These are phyloP conservation scores for Denticeps clupeoides DNA, from an alignment of 2,797 vertebrate species.

Conservation along the genomic window DNA sequence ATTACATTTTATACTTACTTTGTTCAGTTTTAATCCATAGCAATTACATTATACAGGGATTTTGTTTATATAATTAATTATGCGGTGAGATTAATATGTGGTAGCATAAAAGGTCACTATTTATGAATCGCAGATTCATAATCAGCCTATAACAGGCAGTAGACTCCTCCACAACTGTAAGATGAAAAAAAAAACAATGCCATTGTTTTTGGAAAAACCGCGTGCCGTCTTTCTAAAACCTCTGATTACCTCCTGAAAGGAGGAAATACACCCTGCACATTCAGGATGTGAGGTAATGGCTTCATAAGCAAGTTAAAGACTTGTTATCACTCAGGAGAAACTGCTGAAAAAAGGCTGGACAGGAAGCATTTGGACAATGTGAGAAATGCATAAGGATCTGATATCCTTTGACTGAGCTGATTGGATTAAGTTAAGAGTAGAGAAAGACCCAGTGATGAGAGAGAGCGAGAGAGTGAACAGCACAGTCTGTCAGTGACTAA, in stretches of 20 bases:
- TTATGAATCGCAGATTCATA: too few species aligned
- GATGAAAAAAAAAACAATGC: not conserved
- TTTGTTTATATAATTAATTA: too few species aligned
- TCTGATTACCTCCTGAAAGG: slow-evolving; percentile 12
- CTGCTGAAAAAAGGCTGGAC: slow-evolving; percentile 38
- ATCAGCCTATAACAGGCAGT: too few species aligned
- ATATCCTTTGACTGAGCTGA: slow-evolving; percentile 45
- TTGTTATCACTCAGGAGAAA: slow-evolving; percentile 41
- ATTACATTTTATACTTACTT: too few species aligned
- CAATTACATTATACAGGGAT: too few species aligned
- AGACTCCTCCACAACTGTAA: too few species aligned
- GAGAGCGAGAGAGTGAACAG: slow-evolving; percentile 14
- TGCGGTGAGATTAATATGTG: too few species aligned
- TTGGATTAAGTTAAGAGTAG: slow-evolving; percentile 42
- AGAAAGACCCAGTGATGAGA: slow-evolving; percentile 18
- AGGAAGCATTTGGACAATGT: slow-evolving; percentile 40
- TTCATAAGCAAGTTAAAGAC: slow-evolving; percentile 59
- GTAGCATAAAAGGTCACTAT: too few species aligned
- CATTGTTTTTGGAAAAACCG: not conserved
- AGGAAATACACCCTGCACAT: slow-evolving; percentile 31
- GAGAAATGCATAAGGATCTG: slow-evolving; percentile 49
- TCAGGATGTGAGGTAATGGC: slow-evolving; percentile 53
- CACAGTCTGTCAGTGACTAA: too few species aligned
- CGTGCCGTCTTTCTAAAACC: slow-evolving; percentile 4
- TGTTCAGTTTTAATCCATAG: too few species aligned